Conservation (phyloP, 2,888 invertebrate species). For the Strigamia crassipes region DNA sequence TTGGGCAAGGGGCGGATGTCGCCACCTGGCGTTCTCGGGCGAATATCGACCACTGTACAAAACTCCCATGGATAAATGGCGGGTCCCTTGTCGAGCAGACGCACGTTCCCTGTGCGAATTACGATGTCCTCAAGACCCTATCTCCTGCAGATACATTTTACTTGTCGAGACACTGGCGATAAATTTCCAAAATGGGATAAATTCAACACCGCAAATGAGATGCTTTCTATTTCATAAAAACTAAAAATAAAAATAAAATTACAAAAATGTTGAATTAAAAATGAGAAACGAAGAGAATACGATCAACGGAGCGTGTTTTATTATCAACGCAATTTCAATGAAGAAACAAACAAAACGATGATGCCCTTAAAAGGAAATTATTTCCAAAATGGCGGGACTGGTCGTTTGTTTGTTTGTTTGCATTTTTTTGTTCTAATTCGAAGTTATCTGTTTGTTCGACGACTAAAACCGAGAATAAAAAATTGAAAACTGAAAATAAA, state of each 20-base stretch:
- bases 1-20: conserved; percentile 23
- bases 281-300: not conserved
- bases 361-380: not conserved
- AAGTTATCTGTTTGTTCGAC: not conserved
- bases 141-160: conserved; percentile 33
- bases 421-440: not conserved
- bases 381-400: not conserved
- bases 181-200: conserved; percentile 20
- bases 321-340: conserved; percentile 8
- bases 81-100: conserved; percentile 32
- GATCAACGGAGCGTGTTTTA: conserved; percentile 12
- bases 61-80: conserved; percentile 31
- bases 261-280: not conserved
- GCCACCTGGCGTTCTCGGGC: conserved; percentile 22
- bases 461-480: no score
- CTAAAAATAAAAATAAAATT: not conserved
- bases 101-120: conserved; percentile 38
- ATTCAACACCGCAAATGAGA: conserved; percentile 38
- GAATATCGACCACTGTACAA: conserved; percentile 26
- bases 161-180: conserved; percentile 39
- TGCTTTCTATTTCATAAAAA: not conserved
- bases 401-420: not conserved
- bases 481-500: not conserved
- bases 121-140: conserved; percentile 41
- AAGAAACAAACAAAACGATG: not conserved